Evolutionary conservation across 2,888 invertebrate genomes (phyloP).

Genomic region (Bruchidius siliquastri): DNA sequence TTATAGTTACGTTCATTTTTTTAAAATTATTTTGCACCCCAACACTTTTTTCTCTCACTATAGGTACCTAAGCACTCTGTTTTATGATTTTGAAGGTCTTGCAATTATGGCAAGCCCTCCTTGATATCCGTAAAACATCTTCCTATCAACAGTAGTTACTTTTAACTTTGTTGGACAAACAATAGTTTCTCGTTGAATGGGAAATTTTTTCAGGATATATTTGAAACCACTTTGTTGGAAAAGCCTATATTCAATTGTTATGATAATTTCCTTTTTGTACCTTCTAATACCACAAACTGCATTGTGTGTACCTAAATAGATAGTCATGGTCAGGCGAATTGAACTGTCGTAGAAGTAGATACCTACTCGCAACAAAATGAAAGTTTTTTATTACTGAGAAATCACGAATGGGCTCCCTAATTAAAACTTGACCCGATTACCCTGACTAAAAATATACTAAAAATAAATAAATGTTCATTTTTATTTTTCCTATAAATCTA

Average conservation of each 20-base stretch:
- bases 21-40: not conserved
- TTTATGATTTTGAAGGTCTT: not conserved
- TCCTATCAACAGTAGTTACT: not conserved
- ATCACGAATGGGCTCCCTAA: too few species aligned
- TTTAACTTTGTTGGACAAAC: not conserved
- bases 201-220: not conserved
- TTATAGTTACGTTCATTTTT: not conserved
- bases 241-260: not conserved
- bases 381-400: too few species aligned
- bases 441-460: too few species aligned
- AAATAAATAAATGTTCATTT: too few species aligned
- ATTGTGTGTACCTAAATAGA: too few species aligned
- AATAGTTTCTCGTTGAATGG: not conserved
- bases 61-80: not conserved
- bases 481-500: too few species aligned
- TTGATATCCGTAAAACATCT: not conserved
- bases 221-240: conserved; percentile 1
- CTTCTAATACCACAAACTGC: too few species aligned
- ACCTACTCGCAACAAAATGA: too few species aligned
- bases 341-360: too few species aligned
- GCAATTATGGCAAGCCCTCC: not conserved
- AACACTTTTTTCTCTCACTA: not conserved
- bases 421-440: too few species aligned
- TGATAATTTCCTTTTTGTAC: too few species aligned
- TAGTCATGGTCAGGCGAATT: too few species aligned